phyloP scores from a whole-genome alignment of 2,888 invertebrate genomes.

The Lacanobia oleracea region DNA sequence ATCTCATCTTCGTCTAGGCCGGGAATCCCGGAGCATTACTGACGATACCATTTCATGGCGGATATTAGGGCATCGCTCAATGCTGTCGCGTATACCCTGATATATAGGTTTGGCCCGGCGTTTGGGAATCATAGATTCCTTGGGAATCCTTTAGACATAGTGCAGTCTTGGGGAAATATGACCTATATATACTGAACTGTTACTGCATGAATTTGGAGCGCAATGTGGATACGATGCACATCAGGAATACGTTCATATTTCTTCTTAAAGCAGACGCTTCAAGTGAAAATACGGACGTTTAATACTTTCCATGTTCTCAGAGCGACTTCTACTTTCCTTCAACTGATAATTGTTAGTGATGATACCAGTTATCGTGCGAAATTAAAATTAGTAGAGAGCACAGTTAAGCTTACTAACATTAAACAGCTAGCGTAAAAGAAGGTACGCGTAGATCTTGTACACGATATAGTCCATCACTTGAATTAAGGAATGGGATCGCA shows the following conservation, averaged over 20 bases:
- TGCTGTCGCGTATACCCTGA: constrained; percentile 77
- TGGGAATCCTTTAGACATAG: constrained; percentile 53
- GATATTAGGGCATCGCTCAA: constrained; percentile 88
- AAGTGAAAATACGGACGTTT: background rate
- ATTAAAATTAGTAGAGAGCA: background rate
- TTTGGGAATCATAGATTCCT: constrained; percentile 68
- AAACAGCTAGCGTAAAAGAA: background rate
- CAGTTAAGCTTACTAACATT: background rate
- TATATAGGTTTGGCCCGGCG: constrained; percentile 70
- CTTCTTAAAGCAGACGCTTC: too few species aligned
- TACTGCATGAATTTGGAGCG: background rate
- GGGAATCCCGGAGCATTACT: constrained; percentile 60
- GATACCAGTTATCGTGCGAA: background rate
- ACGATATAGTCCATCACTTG: background rate
- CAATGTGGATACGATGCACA: too few species aligned
- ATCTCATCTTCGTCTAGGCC: constrained; percentile 56
- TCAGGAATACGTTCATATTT: too few species aligned
- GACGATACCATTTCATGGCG: constrained; percentile 79
- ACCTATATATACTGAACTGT: constrained; percentile 7
- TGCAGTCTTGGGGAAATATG: constrained; percentile 58
- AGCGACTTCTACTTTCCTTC: background rate
- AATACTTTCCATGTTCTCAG: too few species aligned
- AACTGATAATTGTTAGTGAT: background rate
- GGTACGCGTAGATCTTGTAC: background rate
- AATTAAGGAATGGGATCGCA: background rate